Percentiles rank a stretch among this genome's conserved stretches.
phyloP scores from a whole-genome alignment of 2,113 vertebrate genomes.

The Rostratula benghalensis region DNA sequence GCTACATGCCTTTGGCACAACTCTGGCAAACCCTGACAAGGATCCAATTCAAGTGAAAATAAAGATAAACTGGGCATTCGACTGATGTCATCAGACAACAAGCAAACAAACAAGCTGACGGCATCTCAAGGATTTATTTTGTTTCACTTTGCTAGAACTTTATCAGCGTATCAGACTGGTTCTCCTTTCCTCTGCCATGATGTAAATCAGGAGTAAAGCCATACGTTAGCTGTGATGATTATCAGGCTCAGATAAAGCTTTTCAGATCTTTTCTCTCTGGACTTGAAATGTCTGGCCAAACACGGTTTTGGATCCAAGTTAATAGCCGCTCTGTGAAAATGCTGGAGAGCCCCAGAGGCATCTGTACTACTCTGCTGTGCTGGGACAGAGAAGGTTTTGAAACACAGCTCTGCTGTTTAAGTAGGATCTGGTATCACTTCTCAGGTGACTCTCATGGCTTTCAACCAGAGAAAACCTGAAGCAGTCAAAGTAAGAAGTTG shows the following conservation, averaged over 20 bases:
- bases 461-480: neutral
- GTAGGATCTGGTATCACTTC: neutral
- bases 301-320: slow-evolving; percentile 50
- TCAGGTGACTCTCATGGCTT: neutral
- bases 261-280: slow-evolving; percentile 52
- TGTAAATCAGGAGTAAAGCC: slow-evolving; percentile 43
- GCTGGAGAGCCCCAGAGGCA: slow-evolving; percentile 40
- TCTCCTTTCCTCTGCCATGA: neutral
- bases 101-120: slow-evolving; percentile 21
- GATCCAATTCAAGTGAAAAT: neutral
- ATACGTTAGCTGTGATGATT: slow-evolving; percentile 13
- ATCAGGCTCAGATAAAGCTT: slow-evolving; percentile 44
- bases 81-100: slow-evolving; percentile 19
- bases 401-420: neutral
- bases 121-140: neutral
- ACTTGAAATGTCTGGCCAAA: slow-evolving; percentile 52
- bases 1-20: slow-evolving; percentile 50
- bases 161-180: neutral
- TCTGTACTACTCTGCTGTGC: neutral
- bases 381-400: slow-evolving; percentile 41
- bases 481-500: neutral
- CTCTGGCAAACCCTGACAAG: slow-evolving; percentile 32
- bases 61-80: neutral
- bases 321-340: slow-evolving; percentile 55
- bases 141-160: slow-evolving; percentile 31